Conservation (phyloP, 2,113 vertebrate genomes). For the Shinisaurus crocodilurus region DNA sequence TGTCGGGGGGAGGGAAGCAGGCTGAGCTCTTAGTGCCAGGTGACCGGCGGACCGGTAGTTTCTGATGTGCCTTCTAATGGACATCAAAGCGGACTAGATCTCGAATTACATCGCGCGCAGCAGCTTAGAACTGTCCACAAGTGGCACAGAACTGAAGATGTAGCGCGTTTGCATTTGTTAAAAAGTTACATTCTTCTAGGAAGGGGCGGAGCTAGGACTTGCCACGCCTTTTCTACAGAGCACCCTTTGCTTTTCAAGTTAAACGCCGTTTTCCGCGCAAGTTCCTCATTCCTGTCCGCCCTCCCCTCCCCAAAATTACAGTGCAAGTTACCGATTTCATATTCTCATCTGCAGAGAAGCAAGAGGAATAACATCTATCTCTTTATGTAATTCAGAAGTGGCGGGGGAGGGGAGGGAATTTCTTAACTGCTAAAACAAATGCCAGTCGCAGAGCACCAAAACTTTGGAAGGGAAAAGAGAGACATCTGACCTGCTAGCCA, state of each 20-base stretch:
- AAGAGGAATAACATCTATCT: neutral
- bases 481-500: conserved; percentile 13
- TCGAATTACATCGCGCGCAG: neutral
- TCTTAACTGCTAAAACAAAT: neutral
- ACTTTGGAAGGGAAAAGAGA: conserved; percentile 49
- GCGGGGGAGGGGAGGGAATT: neutral
- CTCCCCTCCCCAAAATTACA: neutral
- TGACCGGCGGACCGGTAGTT: neutral
- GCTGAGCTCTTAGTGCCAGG: neutral
- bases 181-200: neutral
- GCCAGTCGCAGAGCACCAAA: conserved; percentile 3
- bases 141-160: neutral
- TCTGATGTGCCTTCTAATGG: neutral
- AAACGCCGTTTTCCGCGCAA: conserved; percentile 21
- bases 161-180: neutral
- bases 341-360: conserved; percentile 9
- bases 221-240: neutral
- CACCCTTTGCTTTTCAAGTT: neutral
- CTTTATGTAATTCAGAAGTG: neutral
- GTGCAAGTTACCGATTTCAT: neutral
- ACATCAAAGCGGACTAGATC: too few relatives aligned
- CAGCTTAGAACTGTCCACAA: neutral
- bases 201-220: neutral
- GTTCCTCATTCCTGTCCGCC: neutral
- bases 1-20: neutral